Evolutionary conservation across 2,888 invertebrate genomes (phyloP), one percentile per base, ranked within the genome.

Genomic region (Diloba caeruleocephala): DNA sequence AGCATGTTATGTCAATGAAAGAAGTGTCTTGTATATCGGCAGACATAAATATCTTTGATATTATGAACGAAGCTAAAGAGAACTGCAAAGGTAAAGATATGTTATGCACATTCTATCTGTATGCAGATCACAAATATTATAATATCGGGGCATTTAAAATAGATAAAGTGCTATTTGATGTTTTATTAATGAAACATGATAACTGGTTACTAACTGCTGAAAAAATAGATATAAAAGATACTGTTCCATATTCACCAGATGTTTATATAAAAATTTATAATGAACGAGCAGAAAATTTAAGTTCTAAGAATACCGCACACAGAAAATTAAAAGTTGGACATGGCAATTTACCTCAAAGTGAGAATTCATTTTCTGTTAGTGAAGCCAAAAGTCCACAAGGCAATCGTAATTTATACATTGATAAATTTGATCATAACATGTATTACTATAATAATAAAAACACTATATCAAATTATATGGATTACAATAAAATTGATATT

Each of bases 61-160:
- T 69, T 0, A 31, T 56, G 12, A 15, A 54, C 9, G 46, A 69
- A 17, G 42, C 72, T 0, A 56, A 49, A 14, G 9, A 26, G 1
- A 0, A 13, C 0, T 62, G 68, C 21, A 49, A 29, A n/a, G 69
- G 69, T 4, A 32, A 48, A 0, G 68, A 71, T 6, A 31, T 49
- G 13, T 31, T 8, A n/a, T 68, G 71, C 14, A 67, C 48, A 0
- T 71, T 71, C 29, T 69, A 63, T 9, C 34, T 50, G 4, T 45
- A 43, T 19, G 0, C 34, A 0, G 45, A 59, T 2, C 19, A 44
- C 3, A 39, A 21, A 10, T 63, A 59, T 14, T n/a, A 37, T 1
- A 51, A 59, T n/a, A 34, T 71, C 1, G 69, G 53, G 0, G 36
- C 49, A 0, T 8, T 36, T 7, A 6, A 38, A 0, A 12, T 71